Base-by-base conservation (phyloP, 1,140 invertebrate species). In the Drosophila ohnishii region DNA sequence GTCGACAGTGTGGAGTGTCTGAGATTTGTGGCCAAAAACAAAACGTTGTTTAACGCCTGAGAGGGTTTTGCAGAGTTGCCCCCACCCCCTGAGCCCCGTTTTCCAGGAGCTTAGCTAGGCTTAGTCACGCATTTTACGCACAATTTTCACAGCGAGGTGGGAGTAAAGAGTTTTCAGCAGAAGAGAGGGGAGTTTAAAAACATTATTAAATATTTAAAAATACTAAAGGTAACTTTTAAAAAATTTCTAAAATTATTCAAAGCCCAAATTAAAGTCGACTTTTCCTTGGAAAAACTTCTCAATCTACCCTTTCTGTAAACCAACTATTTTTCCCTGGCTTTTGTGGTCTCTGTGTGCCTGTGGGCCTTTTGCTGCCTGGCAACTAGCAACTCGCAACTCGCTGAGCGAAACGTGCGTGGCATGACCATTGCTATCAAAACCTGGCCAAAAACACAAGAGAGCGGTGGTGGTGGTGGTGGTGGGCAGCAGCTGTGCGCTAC, bases 11-110 rank as follows among this genome's bases (percentile, higher is more conserved):
- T 60, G 39, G 56, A 75, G 59, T 64, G 75, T 56, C 75, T 71
- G 47, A 75, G 80, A 83, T 83, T 83, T 78, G 80, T 75, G 80
- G 80, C 80, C 78, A 80, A 80, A 80, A 50, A 80, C 78, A 79
- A 66, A 74, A 79, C 56, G 77, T 75, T 66, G 61, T 75, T 58
- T 73, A 81, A 82, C 48, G 74, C 67, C 67, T 50, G 78, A 59
- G 72, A 55, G 72, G 48, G 28, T 71, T 69, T 67, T 25, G 34
- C 39, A 10, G 7, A 2, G 14, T 19, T 28, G 25, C 25, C 25
- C 5, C 5, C 25, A 2, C 32, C 28, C 16, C n/a, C 2, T 2
- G 6, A 39, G 37, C 9, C 19, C 14, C 45, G 19, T 42, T 22
- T 13, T 25, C 13, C 8, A 25, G 1, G 7, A 7, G 44, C 22